Conservation (phyloP, 2,113 vertebrate genomes). For the Rhadina sibilatrix region DNA sequence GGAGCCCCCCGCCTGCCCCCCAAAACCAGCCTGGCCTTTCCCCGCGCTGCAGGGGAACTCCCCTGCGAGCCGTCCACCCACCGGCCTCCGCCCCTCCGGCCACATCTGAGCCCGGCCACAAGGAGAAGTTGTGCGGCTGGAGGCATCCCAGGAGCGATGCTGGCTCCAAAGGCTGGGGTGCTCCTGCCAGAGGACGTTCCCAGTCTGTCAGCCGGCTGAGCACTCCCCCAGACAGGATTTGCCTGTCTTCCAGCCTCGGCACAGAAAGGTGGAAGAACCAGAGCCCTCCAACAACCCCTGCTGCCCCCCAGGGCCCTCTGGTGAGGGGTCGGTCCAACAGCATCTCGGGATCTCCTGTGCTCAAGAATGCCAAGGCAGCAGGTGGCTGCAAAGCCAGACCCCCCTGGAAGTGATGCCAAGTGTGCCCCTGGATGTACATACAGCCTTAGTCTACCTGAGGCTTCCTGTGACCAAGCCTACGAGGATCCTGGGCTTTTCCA, state of each 20-base stretch:
- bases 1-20: conserved; percentile 64
- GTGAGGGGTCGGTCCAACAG: background rate
- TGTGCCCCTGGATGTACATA: background rate
- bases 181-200: background rate
- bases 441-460: background rate
- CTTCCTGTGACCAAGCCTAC: accelerated
- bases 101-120: accelerated
- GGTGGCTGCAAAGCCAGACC: conserved; percentile 43
- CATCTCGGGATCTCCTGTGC: background rate
- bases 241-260: background rate
- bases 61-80: background rate
- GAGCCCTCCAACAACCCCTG: background rate
- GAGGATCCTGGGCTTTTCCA: accelerated
- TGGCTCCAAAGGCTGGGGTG: accelerated
- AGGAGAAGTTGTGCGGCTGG: background rate
- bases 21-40: background rate
- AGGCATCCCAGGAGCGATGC: background rate
- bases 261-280: background rate
- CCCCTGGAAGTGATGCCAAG: conserved; percentile 67
- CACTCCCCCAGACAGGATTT: background rate
- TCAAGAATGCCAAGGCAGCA: background rate
- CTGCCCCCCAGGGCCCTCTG: background rate
- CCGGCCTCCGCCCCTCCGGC: accelerated
- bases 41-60: background rate
- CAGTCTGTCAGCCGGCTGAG: conserved; percentile 32